Conservation (phyloP, 2,888 invertebrate genomes). For the Nemotelus pantherinus region DNA sequence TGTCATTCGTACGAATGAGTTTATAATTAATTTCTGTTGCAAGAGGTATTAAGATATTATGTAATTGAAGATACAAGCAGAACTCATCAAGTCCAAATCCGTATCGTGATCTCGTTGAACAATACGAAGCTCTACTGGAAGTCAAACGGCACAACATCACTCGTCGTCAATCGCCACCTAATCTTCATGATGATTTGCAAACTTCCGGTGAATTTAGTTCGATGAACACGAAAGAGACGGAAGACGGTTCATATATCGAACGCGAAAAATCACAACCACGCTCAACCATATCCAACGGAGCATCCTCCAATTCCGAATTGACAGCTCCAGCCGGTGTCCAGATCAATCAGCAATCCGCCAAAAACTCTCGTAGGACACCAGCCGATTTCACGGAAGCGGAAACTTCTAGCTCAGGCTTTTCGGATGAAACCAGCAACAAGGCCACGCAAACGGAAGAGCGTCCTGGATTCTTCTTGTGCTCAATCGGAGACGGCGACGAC, state of each 20-base stretch:
- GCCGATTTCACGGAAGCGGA: conserved; percentile 87
- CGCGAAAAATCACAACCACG: conserved; percentile 61
- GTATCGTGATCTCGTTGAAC: conserved; percentile 83
- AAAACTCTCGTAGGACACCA: conserved; percentile 76
- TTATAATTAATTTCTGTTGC: too few species aligned
- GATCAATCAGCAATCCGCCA: conserved; percentile 60
- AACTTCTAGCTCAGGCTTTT: conserved; percentile 84
- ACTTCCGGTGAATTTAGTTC: conserved; percentile 78
- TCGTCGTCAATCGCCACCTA: conserved; percentile 64
- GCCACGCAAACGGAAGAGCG: conserved; percentile 83
- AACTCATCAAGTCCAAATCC: conserved; percentile 68
- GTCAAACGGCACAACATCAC: conserved; percentile 75
- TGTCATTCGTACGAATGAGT: too few species aligned
- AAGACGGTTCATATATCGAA: conserved; percentile 61
- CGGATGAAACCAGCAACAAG: conserved; percentile 86
- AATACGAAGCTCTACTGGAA: conserved; percentile 84
- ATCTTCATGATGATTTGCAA: conserved; percentile 73
- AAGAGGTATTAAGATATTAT: too few species aligned
- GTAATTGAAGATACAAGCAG: too few species aligned
- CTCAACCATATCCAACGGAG: neutral
- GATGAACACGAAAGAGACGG: conserved; percentile 72
- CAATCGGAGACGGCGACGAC: conserved; percentile 86
- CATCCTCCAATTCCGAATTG: neutral
- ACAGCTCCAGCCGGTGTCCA: neutral
- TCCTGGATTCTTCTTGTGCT: conserved; percentile 84